phyloP scores from a whole-genome alignment of 2,888 invertebrate species.

The Neuroscelio doddi region DNA sequence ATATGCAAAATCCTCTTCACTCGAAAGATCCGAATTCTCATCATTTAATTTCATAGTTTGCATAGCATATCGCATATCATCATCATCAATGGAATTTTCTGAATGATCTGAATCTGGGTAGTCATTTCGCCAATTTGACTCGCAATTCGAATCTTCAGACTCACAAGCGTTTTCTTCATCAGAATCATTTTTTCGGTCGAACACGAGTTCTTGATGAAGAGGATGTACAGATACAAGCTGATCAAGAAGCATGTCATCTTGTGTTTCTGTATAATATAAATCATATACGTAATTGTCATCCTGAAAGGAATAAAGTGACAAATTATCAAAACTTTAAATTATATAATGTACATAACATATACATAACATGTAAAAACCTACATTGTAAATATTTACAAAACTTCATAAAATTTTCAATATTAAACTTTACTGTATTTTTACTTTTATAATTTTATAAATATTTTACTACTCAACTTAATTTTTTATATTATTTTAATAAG shows the following conservation, averaged over 20 bases:
- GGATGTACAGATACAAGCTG: conserved; percentile 67
- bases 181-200: conserved; percentile 50
- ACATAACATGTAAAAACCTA: too few relatives aligned
- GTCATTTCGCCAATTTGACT: conserved; percentile 84
- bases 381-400: too few relatives aligned
- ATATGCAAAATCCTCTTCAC: conserved; percentile 68
- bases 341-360: too few relatives aligned
- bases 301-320: conserved; percentile 32
- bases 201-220: conserved; percentile 70
- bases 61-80: conserved; percentile 77
- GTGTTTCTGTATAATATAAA: conserved; percentile 75
- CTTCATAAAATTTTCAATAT: too few relatives aligned
- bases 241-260: conserved; percentile 57
- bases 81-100: conserved; percentile 75
- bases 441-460: too few relatives aligned
- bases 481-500: too few relatives aligned
- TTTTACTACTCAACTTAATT: too few relatives aligned
- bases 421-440: too few relatives aligned
- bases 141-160: conserved; percentile 82
- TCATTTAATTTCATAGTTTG: conserved; percentile 18
- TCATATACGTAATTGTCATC: conserved; percentile 76
- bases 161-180: conserved; percentile 34
- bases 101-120: conserved; percentile 82
- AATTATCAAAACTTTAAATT: too few relatives aligned
- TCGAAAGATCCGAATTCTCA: conserved; percentile 27